phyloP scores from a whole-genome alignment of 2,888 invertebrate species.

The Archips xylosteana region DNA sequence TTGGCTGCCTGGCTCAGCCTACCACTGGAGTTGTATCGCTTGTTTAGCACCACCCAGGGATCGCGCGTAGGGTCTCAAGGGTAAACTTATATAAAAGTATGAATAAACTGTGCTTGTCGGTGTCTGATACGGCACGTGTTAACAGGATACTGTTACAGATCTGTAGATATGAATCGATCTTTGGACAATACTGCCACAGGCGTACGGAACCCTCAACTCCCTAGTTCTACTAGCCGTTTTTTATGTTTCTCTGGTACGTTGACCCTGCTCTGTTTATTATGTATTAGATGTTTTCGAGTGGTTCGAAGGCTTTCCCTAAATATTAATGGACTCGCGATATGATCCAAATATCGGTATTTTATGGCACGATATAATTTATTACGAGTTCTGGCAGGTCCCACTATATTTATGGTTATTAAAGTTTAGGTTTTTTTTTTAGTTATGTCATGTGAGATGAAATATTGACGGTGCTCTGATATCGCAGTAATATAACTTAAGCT shows the following conservation, averaged over 20 bases:
- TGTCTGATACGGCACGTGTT: too few relatives aligned
- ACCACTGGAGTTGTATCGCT: too few relatives aligned
- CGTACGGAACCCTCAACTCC: neutral
- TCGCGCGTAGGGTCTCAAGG: too few relatives aligned
- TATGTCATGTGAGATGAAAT: neutral
- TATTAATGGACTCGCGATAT: conserved; percentile 13
- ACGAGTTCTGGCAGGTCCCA: neutral
- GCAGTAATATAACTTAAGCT: too few relatives aligned
- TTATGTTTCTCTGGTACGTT: neutral
- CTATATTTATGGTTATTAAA: conserved; percentile 4
- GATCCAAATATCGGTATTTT: conserved; percentile 10
- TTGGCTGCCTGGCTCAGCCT: too few relatives aligned
- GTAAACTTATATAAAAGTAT: too few relatives aligned
- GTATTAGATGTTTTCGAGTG: conserved; percentile 20
- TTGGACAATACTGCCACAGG: too few relatives aligned
- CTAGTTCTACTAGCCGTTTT: neutral
- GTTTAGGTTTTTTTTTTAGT: neutral
- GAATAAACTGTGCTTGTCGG: too few relatives aligned
- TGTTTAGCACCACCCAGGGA: too few relatives aligned
- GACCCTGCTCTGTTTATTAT: conserved; percentile 14
- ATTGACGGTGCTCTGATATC: neutral
- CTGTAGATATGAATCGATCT: too few relatives aligned
- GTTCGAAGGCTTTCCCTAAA: conserved; percentile 3
- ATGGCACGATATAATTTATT: conserved; percentile 13
- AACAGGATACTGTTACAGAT: too few relatives aligned